phyloP scores from a whole-genome alignment of 2,888 invertebrate species.

The Drosophila koepferae region DNA sequence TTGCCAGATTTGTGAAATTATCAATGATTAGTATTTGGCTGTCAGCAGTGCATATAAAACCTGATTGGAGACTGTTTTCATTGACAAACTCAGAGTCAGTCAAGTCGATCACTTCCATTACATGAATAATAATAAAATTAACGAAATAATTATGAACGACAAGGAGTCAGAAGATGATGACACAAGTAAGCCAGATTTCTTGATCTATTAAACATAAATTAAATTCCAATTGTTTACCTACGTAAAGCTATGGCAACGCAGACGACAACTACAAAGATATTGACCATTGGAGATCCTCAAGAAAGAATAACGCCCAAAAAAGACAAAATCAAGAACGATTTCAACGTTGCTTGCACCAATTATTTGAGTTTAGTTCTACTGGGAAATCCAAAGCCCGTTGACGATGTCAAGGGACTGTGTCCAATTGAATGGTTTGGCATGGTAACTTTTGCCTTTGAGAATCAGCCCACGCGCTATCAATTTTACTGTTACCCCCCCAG shows the following conservation, averaged over 20 bases:
- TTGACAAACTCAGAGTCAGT: not conserved
- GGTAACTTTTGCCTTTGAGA: not conserved
- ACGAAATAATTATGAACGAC: not conserved
- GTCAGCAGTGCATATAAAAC: not conserved
- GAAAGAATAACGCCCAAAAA: rapidly evolving
- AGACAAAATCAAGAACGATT: not conserved
- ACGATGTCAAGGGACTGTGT: slow-evolving; percentile 10
- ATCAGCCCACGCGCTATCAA: slow-evolving; percentile 27
- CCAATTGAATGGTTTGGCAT: slow-evolving; percentile 14
- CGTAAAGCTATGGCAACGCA: not conserved
- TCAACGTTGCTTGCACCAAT: not conserved
- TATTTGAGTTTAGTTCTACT: slow-evolving; percentile 15
- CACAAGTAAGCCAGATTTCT: not conserved
- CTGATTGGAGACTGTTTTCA: not conserved
- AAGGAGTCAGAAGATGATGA: not conserved
- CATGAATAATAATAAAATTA: not conserved
- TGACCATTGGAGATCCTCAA: not conserved
- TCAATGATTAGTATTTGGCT: not conserved
- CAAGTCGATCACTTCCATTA: too few species aligned
- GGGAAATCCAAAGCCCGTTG: slow-evolving; percentile 7
- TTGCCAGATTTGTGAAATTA: not conserved
- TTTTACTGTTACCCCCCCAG: not conserved
- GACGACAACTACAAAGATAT: not conserved
- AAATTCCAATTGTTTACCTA: not conserved
- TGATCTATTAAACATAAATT: not conserved